These are phyloP conservation scores for Drosophila sp. DNA, from an alignment of 1,140 invertebrate genomes.

Conservation along the genomic window DNA sequence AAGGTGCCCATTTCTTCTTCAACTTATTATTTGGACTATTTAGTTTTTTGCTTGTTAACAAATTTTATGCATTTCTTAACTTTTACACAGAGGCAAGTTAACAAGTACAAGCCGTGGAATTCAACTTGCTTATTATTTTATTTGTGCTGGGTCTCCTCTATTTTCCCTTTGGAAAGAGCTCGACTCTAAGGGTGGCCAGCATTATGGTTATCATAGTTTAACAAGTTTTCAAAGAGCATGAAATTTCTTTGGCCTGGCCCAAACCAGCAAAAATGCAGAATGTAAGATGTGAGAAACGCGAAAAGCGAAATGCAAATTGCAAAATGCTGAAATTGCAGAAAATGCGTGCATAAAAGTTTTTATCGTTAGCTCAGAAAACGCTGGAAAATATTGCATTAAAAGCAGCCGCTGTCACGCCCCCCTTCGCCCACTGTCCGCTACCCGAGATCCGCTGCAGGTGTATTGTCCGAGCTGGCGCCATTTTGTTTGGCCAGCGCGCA, in stretches of 20 bases:
- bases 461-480: conserved; percentile 66
- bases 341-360: conserved; percentile 75
- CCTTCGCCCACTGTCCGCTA: background rate
- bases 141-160: conserved; percentile 52
- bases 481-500: conserved; percentile 65
- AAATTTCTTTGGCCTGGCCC: conserved; percentile 70
- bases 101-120: conserved; percentile 62
- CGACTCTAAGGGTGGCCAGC: conserved; percentile 49
- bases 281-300: conserved; percentile 61
- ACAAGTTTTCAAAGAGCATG: conserved; percentile 82
- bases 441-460: conserved; percentile 66
- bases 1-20: conserved; percentile 21
- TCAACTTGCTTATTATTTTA: conserved; percentile 79
- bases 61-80: conserved; percentile 82
- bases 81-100: conserved; percentile 69
- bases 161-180: conserved; percentile 1
- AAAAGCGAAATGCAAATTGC: conserved; percentile 48
- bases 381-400: conserved; percentile 77
- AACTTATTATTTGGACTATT: conserved; percentile 42
- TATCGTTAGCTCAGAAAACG: conserved; percentile 65
- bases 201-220: conserved; percentile 83
- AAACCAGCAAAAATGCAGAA: conserved; percentile 56
- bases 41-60: conserved; percentile 69
- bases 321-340: conserved; percentile 65
- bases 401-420: conserved; percentile 40